Conservation (phyloP, 2,113 vertebrate species). For the Phocoena sinus region DNA sequence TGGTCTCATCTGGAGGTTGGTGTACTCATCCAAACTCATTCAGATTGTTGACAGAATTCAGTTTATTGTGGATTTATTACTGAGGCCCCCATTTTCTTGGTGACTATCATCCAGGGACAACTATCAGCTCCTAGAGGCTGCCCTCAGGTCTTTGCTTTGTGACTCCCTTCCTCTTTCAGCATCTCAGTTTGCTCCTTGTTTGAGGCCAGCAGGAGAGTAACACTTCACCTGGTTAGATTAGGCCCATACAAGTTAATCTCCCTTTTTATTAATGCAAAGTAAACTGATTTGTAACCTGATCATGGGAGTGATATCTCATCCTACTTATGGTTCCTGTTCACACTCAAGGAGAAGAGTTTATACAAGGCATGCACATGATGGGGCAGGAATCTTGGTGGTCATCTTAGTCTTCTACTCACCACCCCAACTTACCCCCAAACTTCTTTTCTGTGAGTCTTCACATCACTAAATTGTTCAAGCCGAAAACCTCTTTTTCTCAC, state of each 20-base stretch:
- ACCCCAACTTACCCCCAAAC: neutral
- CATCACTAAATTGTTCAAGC: neutral
- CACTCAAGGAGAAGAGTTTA: neutral
- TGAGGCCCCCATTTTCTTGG: neutral
- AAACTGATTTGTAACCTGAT: neutral
- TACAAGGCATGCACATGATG: neutral
- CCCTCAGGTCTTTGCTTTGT: neutral
- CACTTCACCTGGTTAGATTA: neutral
- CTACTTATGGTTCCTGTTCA: neutral
- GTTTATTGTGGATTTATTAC: neutral
- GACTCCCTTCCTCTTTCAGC: neutral
- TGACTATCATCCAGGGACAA: too few relatives aligned
- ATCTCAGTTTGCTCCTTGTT: neutral
- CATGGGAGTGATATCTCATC: too few relatives aligned
- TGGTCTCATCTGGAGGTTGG: neutral
- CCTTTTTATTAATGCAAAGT: neutral
- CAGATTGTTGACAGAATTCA: neutral
- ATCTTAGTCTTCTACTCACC: neutral
- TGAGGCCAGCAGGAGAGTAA: neutral
- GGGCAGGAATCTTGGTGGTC: neutral
- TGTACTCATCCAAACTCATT: neutral
- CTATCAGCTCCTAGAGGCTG: neutral
- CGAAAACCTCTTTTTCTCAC: neutral
- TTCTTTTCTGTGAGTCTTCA: neutral
- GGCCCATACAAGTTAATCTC: neutral